Evolutionary conservation across 2,888 invertebrate species (phyloP).

Genomic region (Orgyia antiqua): DNA sequence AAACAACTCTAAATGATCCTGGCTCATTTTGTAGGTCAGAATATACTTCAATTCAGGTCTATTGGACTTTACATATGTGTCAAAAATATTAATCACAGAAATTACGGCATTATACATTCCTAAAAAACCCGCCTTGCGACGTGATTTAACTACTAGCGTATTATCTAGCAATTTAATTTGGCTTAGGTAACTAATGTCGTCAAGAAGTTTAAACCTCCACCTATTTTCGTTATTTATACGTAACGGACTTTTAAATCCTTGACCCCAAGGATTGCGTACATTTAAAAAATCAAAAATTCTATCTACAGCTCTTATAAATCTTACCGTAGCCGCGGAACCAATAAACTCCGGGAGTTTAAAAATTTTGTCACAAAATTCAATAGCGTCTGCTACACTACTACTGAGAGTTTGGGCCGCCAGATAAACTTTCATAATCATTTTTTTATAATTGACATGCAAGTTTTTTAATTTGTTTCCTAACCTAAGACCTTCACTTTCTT

Average conservation of each 20-base stretch:
- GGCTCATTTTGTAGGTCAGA: conserved; percentile 9
- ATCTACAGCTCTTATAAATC: neutral
- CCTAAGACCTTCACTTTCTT: too few species aligned
- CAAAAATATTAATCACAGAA: neutral
- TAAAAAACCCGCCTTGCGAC: neutral
- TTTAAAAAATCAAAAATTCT: conserved; percentile 13
- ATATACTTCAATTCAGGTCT: conserved; percentile 3
- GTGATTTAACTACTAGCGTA: neutral
- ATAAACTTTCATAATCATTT: conserved; percentile 13
- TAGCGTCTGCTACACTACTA: conserved; percentile 12
- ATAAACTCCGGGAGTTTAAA: conserved; percentile 1
- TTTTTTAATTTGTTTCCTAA: too few species aligned
- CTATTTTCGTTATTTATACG: neutral
- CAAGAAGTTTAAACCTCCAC: neutral
- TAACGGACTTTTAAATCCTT: neutral
- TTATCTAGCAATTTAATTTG: neutral
- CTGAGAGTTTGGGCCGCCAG: conserved; percentile 14
- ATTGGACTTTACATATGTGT: neutral
- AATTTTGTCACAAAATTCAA: conserved; percentile 11
- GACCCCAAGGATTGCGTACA: conserved; percentile 10
- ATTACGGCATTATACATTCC: neutral
- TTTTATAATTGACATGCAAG: conserved; percentile 7
- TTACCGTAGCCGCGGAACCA: too few species aligned
- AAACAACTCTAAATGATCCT: conserved; percentile 11
- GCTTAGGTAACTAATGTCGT: neutral